Conservation (phyloP, 2,113 vertebrate genomes). For the Melanotaenia duboulayi region DNA sequence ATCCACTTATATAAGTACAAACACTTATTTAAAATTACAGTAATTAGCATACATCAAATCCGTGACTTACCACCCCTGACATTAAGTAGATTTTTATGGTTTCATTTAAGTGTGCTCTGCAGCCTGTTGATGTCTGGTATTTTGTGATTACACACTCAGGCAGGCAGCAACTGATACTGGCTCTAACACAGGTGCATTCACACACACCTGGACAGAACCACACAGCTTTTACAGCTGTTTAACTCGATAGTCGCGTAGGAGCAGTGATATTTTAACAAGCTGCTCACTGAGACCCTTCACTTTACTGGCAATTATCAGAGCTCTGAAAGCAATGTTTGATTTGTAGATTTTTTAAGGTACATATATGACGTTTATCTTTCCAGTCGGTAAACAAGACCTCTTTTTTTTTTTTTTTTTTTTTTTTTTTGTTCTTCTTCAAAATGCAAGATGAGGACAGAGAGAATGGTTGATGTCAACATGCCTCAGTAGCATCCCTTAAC, state of each 20-base stretch:
- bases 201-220: not conserved
- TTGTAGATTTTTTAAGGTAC: not conserved
- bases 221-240: not conserved
- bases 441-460: not conserved
- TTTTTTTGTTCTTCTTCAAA: not conserved
- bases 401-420: too few relatives aligned
- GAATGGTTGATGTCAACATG: constrained; percentile 5
- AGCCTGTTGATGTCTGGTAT: constrained; percentile 40
- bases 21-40: constrained; percentile 34
- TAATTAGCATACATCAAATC: constrained; percentile 44
- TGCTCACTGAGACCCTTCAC: constrained; percentile 34
- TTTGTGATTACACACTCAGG: constrained; percentile 26
- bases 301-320: not conserved
- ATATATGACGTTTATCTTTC: not conserved
- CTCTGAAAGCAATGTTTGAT: constrained; percentile 3
- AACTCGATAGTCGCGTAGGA: not conserved
- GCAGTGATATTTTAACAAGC: not conserved
- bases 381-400: not conserved
- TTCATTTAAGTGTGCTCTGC: constrained; percentile 46
- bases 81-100: constrained; percentile 50
- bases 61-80: constrained; percentile 12
- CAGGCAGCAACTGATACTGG: constrained; percentile 29
- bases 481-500: constrained; percentile 59
- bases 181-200: constrained; percentile 13
- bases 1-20: not conserved